These are phyloP conservation scores for Prionailurus viverrinus DNA, from an alignment of 2,113 vertebrate genomes.

Conservation along the genomic window DNA sequence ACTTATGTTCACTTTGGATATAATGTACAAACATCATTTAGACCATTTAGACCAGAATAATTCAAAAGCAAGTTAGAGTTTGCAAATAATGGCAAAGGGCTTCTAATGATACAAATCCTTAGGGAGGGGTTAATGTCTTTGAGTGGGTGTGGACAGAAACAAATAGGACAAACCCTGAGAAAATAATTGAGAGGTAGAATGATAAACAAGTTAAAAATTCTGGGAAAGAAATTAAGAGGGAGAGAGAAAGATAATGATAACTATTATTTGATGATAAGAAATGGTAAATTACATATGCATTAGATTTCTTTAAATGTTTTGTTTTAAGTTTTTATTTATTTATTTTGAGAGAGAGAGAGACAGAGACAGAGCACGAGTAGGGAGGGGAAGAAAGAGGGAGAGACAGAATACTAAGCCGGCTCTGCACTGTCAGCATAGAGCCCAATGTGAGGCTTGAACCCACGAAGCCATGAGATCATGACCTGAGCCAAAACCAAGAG, in stretches of 20 bases:
- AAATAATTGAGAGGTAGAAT: background rate
- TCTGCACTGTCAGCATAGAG: no score
- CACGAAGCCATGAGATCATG: no score
- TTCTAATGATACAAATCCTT: background rate
- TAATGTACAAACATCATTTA: background rate
- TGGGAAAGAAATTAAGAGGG: background rate
- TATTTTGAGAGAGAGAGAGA: no score
- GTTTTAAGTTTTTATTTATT: no score
- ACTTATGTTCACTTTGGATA: background rate
- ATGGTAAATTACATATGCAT: background rate
- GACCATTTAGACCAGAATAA: background rate
- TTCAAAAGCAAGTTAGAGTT: background rate
- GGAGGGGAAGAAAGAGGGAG: no score
- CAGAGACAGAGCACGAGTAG: no score
- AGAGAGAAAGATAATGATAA: background rate
- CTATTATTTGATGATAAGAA: background rate
- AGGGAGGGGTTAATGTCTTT: background rate
- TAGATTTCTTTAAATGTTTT: no score
- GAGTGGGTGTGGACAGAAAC: background rate
- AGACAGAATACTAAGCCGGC: no score
- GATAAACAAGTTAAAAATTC: background rate
- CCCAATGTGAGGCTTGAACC: no score
- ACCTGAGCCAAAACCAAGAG: no score
- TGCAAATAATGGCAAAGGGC: background rate
- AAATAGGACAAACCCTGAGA: background rate